Evolutionary conservation across 2,113 vertebrate genomes (phyloP).

Genomic region (Oreochromis niloticus): DNA sequence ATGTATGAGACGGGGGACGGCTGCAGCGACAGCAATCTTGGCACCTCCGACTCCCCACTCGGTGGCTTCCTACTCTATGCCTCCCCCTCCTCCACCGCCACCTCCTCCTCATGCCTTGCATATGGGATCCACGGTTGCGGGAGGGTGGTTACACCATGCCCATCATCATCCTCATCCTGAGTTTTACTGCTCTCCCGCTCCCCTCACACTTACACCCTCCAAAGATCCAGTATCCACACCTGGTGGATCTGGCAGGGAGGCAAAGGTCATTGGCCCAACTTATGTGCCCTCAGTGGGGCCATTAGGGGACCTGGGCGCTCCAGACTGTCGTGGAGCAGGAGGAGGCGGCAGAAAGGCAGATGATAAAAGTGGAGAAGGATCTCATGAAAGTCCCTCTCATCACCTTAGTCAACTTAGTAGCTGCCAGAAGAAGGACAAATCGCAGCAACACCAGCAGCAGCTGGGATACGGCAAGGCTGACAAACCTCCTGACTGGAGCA

Average conservation of each 20-base stretch:
- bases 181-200: slow-evolving; percentile 82
- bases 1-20: slow-evolving; percentile 81
- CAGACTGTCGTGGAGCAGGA: slow-evolving; percentile 76
- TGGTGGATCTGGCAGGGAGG: slow-evolving; percentile 70
- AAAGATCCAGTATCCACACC: slow-evolving; percentile 73
- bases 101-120: slow-evolving; percentile 72
- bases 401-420: slow-evolving; percentile 49
- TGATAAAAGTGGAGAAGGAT: slow-evolving; percentile 41
- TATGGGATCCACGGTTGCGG: slow-evolving; percentile 74
- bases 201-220: slow-evolving; percentile 67
- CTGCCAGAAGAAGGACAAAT: slow-evolving; percentile 72
- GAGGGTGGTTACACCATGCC: slow-evolving; percentile 78
- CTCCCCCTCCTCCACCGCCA: slow-evolving; percentile 72
- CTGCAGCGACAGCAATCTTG: slow-evolving; percentile 64
- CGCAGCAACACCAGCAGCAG: slow-evolving; percentile 63
- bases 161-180: slow-evolving; percentile 76
- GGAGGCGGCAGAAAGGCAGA: slow-evolving; percentile 60
- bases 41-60: slow-evolving; percentile 71
- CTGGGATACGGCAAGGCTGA: slow-evolving; percentile 79
- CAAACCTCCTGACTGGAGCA: slow-evolving; percentile 81
- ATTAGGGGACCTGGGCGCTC: slow-evolving; percentile 74
- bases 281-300: slow-evolving; percentile 88
- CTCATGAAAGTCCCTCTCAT: slow-evolving; percentile 42
- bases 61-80: slow-evolving; percentile 83
- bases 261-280: slow-evolving; percentile 82